These are phyloP conservation scores for Hymenochirus boettgeri DNA, from an alignment of 2,113 vertebrate genomes.

Conservation along the genomic window DNA sequence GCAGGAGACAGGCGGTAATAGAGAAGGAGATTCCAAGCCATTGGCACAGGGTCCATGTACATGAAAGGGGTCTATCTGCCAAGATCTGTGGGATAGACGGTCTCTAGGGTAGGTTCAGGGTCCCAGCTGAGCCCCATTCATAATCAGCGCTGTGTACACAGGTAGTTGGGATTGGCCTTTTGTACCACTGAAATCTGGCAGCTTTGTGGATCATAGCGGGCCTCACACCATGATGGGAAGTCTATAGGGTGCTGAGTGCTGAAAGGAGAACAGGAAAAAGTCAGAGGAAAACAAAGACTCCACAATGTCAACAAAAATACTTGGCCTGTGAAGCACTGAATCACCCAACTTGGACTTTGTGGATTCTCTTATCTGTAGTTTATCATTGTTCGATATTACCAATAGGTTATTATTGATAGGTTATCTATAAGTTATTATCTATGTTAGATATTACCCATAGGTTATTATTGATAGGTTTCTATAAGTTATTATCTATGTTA, in stretches of 20 bases:
- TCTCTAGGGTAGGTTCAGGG: constrained; percentile 40
- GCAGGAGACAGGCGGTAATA: too few relatives aligned
- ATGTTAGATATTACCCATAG: too few relatives aligned
- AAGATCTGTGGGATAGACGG: constrained; percentile 11
- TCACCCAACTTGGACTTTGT: too few relatives aligned
- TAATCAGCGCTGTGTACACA: constrained; percentile 60
- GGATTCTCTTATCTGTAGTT: too few relatives aligned
- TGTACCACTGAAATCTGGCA: constrained; percentile 83
- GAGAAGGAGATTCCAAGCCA: too few relatives aligned
- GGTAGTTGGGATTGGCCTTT: constrained; percentile 72
- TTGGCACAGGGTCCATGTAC: not conserved
- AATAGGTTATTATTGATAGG: too few relatives aligned
- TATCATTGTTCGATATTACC: too few relatives aligned
- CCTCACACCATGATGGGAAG: constrained; percentile 82
- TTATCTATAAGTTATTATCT: too few relatives aligned
- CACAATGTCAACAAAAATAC: constrained; percentile 8
- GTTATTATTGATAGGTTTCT: too few relatives aligned
- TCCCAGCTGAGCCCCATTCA: constrained; percentile 60
- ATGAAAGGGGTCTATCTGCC: not conserved
- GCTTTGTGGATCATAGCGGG: constrained; percentile 71
- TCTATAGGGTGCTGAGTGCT: constrained; percentile 87
- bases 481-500: too few relatives aligned
- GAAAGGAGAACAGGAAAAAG: constrained; percentile 19
- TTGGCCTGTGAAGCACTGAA: too few relatives aligned
- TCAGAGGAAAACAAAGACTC: not conserved